Evolutionary conservation across 2,113 vertebrate genomes (phyloP).

Genomic region (Sardina pilchardus): DNA sequence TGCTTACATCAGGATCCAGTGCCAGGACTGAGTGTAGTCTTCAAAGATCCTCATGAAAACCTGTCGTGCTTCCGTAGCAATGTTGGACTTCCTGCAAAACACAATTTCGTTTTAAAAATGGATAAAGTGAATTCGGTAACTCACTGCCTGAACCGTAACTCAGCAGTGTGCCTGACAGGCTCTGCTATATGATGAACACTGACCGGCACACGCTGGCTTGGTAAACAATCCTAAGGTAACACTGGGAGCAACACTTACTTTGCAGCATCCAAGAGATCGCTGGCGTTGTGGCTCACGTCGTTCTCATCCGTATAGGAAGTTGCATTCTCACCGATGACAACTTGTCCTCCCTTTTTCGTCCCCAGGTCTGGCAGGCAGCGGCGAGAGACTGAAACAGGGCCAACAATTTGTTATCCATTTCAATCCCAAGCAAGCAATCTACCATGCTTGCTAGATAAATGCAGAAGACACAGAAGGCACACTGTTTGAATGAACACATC

Average conservation of each 20-base stretch:
- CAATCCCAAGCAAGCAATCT: not conserved
- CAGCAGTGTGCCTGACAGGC: not conserved
- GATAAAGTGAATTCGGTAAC: not conserved
- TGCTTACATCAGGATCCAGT: constrained; percentile 93
- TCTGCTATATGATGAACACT: too few relatives aligned
- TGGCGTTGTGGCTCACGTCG: constrained; percentile 70
- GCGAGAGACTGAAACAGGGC: constrained; percentile 74
- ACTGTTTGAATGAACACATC: not conserved
- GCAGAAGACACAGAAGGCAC: not conserved
- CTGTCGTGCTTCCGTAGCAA: constrained; percentile 82
- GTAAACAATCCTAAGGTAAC: not conserved
- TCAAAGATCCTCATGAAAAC: constrained; percentile 95
- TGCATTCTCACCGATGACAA: constrained; percentile 80
- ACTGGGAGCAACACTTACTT: constrained; percentile 74
- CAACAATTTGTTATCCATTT: not conserved
- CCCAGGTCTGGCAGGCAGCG: constrained; percentile 85
- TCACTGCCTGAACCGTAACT: not conserved
- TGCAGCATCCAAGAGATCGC: constrained; percentile 84
- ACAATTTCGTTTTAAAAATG: not conserved
- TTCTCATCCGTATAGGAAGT: constrained; percentile 71
- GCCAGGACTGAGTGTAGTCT: constrained; percentile 93
- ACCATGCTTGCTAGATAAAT: not conserved
- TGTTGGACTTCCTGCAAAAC: constrained; percentile 79
- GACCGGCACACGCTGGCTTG: too few relatives aligned
- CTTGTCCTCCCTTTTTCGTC: constrained; percentile 70